Conservation (phyloP, 1,140 invertebrate genomes). For the Harpegnathos saltator region DNA sequence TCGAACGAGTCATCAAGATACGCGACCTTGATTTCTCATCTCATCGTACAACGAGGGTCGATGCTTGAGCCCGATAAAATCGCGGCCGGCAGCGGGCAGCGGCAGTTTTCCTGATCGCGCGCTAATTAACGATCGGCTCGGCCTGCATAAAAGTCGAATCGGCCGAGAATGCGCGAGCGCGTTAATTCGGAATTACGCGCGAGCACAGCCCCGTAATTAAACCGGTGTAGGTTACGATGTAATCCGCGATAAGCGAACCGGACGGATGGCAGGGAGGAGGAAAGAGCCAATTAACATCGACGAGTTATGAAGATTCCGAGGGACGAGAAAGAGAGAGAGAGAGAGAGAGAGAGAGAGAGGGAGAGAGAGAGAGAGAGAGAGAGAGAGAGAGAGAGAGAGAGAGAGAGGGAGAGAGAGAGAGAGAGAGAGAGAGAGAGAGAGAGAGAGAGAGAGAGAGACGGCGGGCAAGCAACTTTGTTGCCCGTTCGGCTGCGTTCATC, state of each 20-base stretch:
- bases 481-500: constrained; percentile 71
- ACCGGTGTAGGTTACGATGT: neutral
- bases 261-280: neutral
- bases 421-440: no score
- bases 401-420: no score
- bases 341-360: no score
- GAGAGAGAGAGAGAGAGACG: no score
- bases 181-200: neutral
- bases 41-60: no score
- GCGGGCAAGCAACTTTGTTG: constrained; percentile 67
- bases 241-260: neutral
- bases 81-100: neutral
- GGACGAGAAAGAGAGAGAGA: no score
- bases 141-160: constrained; percentile 1
- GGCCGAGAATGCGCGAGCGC: neutral
- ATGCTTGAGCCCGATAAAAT: constrained; percentile 46
- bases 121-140: constrained; percentile 18
- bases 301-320: constrained; percentile 26
- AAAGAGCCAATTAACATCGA: neutral
- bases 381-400: no score
- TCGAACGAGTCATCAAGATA: constrained; percentile 46
- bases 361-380: no score
- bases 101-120: constrained; percentile 24
- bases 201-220: neutral
- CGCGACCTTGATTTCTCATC: constrained; percentile 73